Conservation (phyloP, 2,797 vertebrate genomes). For the Anas capensis region DNA sequence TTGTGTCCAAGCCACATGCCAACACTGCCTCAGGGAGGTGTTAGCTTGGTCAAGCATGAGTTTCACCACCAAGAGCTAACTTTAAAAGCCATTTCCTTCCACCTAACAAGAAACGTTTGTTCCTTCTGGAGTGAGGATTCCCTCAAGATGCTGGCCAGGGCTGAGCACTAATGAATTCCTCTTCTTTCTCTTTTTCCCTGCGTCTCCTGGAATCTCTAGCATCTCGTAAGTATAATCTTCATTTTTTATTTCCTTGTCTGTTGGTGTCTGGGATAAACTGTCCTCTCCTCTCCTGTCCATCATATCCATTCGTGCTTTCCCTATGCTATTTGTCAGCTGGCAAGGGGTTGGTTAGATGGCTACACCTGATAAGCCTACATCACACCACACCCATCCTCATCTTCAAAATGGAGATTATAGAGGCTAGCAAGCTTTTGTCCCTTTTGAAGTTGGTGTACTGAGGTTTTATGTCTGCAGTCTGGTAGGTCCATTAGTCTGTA, state of each 20-base stretch:
- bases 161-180: slow-evolving; percentile 48
- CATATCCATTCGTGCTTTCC: not conserved
- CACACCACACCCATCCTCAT: not conserved
- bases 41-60: not conserved
- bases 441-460: not conserved
- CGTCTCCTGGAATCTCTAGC: slow-evolving; percentile 78
- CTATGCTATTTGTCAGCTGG: not conserved
- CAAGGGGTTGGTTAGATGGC: not conserved
- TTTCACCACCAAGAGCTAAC: slow-evolving; percentile 21
- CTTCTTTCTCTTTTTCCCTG: slow-evolving; percentile 67
- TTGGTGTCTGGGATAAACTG: slow-evolving; percentile 19
- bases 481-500: not conserved
- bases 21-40: not conserved
- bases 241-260: slow-evolving; percentile 8
- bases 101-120: not conserved
- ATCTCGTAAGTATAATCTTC: slow-evolving; percentile 94
- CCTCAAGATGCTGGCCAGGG: not conserved
- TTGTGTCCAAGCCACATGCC: not conserved
- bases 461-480: not conserved
- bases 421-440: not conserved
- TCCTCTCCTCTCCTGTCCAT: slow-evolving; percentile 16
- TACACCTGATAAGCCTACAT: not conserved
- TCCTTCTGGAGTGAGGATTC: slow-evolving; percentile 26
- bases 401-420: not conserved
- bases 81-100: slow-evolving; percentile 36